Conservation (phyloP, 2,113 vertebrate species). For the Artemisiospiza belli region DNA sequence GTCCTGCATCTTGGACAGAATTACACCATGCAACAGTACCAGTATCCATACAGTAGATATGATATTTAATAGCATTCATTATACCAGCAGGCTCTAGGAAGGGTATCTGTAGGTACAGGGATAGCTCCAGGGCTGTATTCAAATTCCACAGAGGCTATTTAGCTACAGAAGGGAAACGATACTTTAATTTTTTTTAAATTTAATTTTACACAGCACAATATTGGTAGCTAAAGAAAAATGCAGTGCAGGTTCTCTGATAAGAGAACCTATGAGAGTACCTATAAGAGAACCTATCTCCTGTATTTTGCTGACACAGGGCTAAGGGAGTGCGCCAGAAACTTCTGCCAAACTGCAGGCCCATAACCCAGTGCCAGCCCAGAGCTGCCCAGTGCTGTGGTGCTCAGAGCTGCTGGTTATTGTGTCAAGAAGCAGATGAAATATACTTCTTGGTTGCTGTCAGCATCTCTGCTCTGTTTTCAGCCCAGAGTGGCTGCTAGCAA, state of each 20-base stretch:
- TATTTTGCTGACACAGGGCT: neutral
- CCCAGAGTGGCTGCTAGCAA: neutral
- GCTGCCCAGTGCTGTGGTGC: neutral
- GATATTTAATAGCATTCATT: neutral
- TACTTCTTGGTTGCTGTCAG: neutral
- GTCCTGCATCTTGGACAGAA: neutral
- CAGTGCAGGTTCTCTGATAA: neutral
- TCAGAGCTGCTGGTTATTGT: neutral
- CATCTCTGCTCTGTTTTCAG: neutral
- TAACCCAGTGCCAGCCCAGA: neutral
- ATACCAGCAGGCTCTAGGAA: neutral
- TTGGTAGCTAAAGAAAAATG: neutral
- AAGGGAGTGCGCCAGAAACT: neutral
- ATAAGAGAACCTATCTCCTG: neutral
- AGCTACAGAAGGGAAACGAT: neutral
- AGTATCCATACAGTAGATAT: neutral
- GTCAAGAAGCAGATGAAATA: neutral
- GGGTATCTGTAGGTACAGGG: neutral
- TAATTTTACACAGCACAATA: neutral
- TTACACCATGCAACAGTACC: neutral
- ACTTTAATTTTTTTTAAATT: neutral
- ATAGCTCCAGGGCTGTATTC: neutral
- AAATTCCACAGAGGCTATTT: neutral
- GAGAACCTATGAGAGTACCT: neutral
- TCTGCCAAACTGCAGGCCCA: neutral